Conservation (phyloP, 2,113 vertebrate species). For the Erythrocercus mccallii region DNA sequence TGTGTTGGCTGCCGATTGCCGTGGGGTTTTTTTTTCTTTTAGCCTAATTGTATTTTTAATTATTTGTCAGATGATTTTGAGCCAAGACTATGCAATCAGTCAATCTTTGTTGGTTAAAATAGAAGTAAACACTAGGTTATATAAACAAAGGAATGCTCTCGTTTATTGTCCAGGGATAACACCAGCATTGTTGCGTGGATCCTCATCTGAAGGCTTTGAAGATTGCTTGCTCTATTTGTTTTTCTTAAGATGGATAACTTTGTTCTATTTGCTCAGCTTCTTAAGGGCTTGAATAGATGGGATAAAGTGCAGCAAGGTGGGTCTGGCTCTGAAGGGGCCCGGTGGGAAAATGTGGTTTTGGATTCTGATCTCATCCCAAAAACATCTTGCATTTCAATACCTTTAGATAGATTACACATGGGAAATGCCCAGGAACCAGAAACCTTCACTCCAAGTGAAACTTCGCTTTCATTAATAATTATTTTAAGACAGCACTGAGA, state of each 20-base stretch:
- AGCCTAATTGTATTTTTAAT: slow-evolving; percentile 14
- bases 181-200: background rate
- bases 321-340: background rate
- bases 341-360: background rate
- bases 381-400: background rate
- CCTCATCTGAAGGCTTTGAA: slow-evolving; percentile 21
- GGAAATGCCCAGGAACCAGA: background rate
- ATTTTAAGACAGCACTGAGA: background rate
- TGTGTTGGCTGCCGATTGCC: accelerated
- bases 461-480: slow-evolving; percentile 46
- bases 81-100: slow-evolving; percentile 8
- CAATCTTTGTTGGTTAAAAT: slow-evolving; percentile 42
- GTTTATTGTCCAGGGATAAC: slow-evolving; percentile 25
- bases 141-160: slow-evolving; percentile 35
- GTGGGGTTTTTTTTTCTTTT: background rate
- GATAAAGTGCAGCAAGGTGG: background rate
- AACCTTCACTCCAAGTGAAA: background rate
- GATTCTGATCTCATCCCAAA: slow-evolving; percentile 18
- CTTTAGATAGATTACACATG: background rate
- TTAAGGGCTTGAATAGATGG: background rate
- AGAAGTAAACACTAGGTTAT: slow-evolving; percentile 21
- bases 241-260: slow-evolving; percentile 19
- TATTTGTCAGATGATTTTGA: background rate
- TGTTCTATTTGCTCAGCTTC: slow-evolving; percentile 11
- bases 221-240: slow-evolving; percentile 22